These are phyloP conservation scores for Lanius ludovicianus DNA, from an alignment of 2,113 vertebrate species.

Conservation along the genomic window DNA sequence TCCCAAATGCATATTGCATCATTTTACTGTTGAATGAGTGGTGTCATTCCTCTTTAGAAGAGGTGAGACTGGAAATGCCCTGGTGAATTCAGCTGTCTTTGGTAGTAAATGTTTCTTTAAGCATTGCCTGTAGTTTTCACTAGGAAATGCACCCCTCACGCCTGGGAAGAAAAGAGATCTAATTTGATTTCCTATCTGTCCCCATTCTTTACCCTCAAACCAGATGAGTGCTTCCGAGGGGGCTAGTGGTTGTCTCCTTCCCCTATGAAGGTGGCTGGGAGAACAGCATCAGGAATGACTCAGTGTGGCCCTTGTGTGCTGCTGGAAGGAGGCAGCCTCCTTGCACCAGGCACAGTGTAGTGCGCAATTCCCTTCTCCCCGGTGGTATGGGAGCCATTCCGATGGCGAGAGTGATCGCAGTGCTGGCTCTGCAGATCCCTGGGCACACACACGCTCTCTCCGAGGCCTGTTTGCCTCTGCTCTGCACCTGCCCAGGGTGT, in stretches of 20 bases:
- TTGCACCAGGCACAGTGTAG: not conserved
- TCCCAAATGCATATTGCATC: not conserved
- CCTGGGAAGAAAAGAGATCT: not conserved
- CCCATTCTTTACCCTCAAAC: not conserved
- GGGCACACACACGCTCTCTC: not conserved
- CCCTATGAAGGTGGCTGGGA: not conserved
- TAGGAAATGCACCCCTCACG: not conserved
- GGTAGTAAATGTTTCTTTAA: not conserved
- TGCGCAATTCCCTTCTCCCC: not conserved
- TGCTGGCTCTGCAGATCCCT: not conserved
- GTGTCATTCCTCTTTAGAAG: not conserved
- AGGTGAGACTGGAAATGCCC: not conserved
- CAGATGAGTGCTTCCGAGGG: not conserved
- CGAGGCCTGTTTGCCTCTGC: not conserved
- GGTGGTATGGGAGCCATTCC: not conserved
- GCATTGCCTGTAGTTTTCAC: not conserved
- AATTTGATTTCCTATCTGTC: not conserved
- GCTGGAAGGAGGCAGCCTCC: not conserved
- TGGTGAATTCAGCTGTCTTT: not conserved
- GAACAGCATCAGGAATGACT: not conserved
- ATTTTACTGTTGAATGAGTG: not conserved
- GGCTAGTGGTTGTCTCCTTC: not conserved
- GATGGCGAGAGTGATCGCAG: fast-evolving
- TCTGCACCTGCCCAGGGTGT: not conserved
- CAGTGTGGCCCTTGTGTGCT: not conserved